Conservation (phyloP, 2,888 invertebrate species). For the Agrenia bidenticulata region DNA sequence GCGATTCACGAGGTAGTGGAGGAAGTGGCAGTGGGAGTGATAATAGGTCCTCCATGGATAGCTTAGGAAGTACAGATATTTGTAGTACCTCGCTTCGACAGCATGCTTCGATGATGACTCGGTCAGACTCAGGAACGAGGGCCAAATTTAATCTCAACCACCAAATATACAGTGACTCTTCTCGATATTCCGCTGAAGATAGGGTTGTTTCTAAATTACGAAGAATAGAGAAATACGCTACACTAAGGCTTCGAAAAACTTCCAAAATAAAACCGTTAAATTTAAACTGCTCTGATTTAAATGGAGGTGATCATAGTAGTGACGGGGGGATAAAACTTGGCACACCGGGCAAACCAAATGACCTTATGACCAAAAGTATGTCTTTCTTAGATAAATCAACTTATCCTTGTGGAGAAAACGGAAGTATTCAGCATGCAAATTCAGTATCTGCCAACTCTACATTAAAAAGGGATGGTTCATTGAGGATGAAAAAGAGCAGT, state of each 20-base stretch:
- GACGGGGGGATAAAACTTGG: background rate
- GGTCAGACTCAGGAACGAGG: conserved; percentile 45
- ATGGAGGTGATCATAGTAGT: conserved; percentile 15
- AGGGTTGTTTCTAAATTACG: conserved; percentile 42
- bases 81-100: conserved; percentile 28
- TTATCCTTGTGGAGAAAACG: background rate
- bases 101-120: conserved; percentile 36
- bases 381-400: conserved; percentile 50
- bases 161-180: conserved; percentile 7
- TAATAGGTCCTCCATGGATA: conserved; percentile 52
- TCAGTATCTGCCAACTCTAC: conserved; percentile 19
- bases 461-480: conserved; percentile 49
- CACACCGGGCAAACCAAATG: conserved; percentile 17
- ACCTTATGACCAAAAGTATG: conserved; percentile 53
- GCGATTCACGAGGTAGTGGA: conserved; percentile 44
- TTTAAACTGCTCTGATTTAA: too few species aligned
- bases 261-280: conserved; percentile 35
- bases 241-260: conserved; percentile 45
- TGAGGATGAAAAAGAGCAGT: conserved; percentile 37
- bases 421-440: too few species aligned
- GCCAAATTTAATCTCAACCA: conserved; percentile 46
- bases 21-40: conserved; percentile 51
- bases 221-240: conserved; percentile 52
- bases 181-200: conserved; percentile 35
- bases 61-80: conserved; percentile 47